phyloP scores from a whole-genome alignment of 2,797 vertebrate genomes.

The Bryconaethiops microstoma region DNA sequence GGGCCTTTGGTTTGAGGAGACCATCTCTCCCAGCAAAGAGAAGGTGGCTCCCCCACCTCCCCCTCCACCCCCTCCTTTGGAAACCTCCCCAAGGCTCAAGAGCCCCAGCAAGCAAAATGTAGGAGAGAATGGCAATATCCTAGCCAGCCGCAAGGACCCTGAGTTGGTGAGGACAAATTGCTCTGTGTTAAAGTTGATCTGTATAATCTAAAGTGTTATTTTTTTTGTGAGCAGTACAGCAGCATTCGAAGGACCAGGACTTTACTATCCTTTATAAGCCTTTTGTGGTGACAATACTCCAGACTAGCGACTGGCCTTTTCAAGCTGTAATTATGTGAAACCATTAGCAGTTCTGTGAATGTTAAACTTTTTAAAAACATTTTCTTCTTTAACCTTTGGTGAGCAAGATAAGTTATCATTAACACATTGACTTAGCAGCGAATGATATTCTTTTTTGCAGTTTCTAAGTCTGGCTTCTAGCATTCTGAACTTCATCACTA shows the following conservation, averaged over 20 bases:
- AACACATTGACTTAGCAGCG: neutral
- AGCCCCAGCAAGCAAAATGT: constrained; percentile 93
- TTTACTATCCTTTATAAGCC: neutral
- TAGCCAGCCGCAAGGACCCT: constrained; percentile 96
- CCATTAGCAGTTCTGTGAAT: too few species aligned
- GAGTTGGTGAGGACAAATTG: constrained; percentile 85
- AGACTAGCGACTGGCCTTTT: neutral
- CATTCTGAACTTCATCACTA: constrained; percentile 96
- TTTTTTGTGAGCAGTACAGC: neutral
- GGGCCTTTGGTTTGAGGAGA: constrained; percentile 99
- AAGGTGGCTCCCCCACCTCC: constrained; percentile 92
- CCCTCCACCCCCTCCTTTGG: constrained; percentile 89
- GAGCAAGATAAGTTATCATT: neutral
- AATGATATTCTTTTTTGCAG: constrained; percentile 69
- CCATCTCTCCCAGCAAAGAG: constrained; percentile 97
- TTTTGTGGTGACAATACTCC: neutral
- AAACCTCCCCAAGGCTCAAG: constrained; percentile 91
- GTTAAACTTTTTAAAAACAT: neutral
- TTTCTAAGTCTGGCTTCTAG: constrained; percentile 95
- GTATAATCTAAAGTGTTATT: neutral
- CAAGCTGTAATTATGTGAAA: neutral
- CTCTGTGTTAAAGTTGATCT: neutral
- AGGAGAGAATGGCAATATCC: constrained; percentile 95
- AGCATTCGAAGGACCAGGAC: neutral
- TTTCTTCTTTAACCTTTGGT: neutral